These are phyloP conservation scores for Amblyteles armatorius DNA, from an alignment of 2,888 invertebrate species.

Conservation along the genomic window DNA sequence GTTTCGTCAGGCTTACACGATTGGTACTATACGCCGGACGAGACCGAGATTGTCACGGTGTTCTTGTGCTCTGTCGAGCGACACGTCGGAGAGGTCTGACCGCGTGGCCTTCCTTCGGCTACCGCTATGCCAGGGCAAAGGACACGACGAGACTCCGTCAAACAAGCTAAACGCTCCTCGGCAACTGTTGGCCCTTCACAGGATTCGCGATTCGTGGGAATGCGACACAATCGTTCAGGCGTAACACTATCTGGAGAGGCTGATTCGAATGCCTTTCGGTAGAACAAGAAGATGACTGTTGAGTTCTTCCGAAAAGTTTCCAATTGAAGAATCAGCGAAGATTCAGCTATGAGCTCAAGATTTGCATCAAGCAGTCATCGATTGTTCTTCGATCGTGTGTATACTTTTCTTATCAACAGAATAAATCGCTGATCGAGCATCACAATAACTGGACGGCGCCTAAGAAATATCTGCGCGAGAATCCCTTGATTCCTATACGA, in stretches of 20 bases:
- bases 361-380: neutral
- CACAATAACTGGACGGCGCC: no score
- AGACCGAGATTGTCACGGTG: slow-evolving; percentile 43
- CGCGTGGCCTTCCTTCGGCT: neutral
- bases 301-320: slow-evolving; percentile 1
- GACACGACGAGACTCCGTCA: slow-evolving; percentile 16
- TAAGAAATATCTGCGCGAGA: neutral
- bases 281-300: neutral
- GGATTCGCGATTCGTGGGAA: slow-evolving; percentile 26
- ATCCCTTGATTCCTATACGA: neutral
- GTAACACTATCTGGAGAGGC: neutral
- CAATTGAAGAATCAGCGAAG: slow-evolving; percentile 9
- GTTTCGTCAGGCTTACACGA: slow-evolving; percentile 26
- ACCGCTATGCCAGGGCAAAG: slow-evolving; percentile 2
- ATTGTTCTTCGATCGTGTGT: neutral
- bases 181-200: slow-evolving; percentile 22
- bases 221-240: neutral
- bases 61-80: slow-evolving; percentile 31
- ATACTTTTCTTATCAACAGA: no score
- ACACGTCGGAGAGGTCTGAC: slow-evolving; percentile 37
- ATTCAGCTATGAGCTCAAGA: neutral
- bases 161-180: slow-evolving; percentile 37
- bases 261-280: neutral
- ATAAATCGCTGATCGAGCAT: no score
- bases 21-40: slow-evolving; percentile 24